Conservation (phyloP, 2,888 invertebrate genomes). For the Ashinkailepas kermadecensis region DNA sequence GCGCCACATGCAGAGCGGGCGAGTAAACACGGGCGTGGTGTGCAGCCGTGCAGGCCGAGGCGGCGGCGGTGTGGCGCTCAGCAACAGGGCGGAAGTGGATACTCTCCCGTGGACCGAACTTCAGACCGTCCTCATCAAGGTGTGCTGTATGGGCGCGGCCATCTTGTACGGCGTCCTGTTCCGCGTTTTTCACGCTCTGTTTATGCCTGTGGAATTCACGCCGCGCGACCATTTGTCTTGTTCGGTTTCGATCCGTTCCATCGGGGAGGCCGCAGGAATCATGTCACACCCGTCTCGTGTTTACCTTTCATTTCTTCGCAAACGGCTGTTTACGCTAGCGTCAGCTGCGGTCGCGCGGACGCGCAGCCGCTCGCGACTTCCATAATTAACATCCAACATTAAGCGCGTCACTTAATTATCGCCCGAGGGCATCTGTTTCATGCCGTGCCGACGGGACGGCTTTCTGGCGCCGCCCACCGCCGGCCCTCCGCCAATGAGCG, state of each 20-base stretch:
- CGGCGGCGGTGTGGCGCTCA: neutral
- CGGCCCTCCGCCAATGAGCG: neutral
- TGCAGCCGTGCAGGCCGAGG: neutral
- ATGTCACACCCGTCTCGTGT: neutral
- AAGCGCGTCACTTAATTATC: slow-evolving; percentile 13
- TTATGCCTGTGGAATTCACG: neutral
- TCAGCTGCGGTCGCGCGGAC: neutral
- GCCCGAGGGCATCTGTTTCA: slow-evolving; percentile 13
- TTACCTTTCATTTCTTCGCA: slow-evolving; percentile 8
- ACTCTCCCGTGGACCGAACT: too few species aligned
- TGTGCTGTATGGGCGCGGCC: neutral
- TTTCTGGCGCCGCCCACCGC: neutral
- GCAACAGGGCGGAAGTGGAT: neutral
- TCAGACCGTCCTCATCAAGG: neutral
- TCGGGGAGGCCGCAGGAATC: neutral
- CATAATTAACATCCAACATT: neutral
- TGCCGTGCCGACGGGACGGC: neutral
- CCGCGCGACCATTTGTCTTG: neutral
- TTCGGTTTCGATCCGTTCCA: neutral
- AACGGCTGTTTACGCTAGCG: slow-evolving; percentile 3
- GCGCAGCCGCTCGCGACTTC: neutral
- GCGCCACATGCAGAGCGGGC: neutral
- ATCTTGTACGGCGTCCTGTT: neutral
- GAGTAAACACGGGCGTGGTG: neutral
- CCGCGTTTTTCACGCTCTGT: neutral